These are phyloP conservation scores for Marasmarcha lunaedactyla DNA, from an alignment of 2,888 invertebrate species.

Conservation along the genomic window DNA sequence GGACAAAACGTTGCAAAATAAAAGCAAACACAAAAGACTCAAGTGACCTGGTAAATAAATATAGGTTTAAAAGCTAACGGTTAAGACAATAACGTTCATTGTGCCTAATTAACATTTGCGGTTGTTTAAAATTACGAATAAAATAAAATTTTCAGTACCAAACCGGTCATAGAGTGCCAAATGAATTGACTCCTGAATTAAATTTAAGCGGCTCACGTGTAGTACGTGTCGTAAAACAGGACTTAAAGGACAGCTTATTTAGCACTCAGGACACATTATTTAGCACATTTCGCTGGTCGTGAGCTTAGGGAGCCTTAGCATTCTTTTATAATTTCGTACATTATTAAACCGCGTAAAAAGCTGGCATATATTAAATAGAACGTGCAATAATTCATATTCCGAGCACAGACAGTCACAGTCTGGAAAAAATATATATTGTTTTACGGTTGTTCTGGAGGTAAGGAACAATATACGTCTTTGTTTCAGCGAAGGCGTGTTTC, in stretches of 20 bases:
- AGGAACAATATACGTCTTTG: not conserved
- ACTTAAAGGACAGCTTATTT: conserved; percentile 44
- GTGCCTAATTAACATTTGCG: conserved; percentile 1
- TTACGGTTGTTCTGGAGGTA: not conserved
- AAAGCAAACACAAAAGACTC: no score
- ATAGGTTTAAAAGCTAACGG: no score
- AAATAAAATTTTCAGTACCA: not conserved
- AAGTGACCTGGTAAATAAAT: no score
- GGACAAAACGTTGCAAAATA: no score
- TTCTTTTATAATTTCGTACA: not conserved
- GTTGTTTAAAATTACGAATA: not conserved
- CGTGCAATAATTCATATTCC: not conserved
- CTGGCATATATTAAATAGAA: no score
- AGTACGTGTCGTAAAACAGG: conserved; percentile 41
- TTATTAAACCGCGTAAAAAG: not conserved
- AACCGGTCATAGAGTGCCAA: conserved; percentile 15
- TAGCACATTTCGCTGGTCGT: conserved; percentile 16
- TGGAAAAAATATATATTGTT: conserved; percentile 1
- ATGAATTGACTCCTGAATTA: conserved; percentile 27
- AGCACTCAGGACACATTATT: conserved; percentile 39
- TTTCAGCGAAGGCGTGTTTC: not conserved
- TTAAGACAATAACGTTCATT: no score
- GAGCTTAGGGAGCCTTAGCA: conserved; percentile 22
- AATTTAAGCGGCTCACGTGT: conserved; percentile 46
- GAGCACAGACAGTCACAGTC: not conserved